Base-by-base conservation (phyloP, 2,113 vertebrate species). In the Salvelinus alpinus region DNA sequence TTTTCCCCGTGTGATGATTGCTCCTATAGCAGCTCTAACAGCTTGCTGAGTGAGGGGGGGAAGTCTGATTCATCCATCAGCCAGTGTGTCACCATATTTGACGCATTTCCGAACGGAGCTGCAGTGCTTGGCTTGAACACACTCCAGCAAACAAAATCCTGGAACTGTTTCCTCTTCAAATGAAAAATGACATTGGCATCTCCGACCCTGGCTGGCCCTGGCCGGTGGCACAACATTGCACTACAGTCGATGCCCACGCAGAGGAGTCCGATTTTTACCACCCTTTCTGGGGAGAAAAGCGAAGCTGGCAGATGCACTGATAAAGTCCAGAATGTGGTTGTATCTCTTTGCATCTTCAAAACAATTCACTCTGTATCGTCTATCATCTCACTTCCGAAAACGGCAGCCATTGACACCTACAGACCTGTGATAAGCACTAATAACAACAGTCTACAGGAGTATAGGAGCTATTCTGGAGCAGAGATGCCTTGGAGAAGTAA, bases 351-450 rank as follows among this genome's bases (percentile, higher is more conserved):
- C 8, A 44, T 9, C 38, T 44, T 44, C 8, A 44, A 44, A 44
- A 44, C 38, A 44, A 44, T 44, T 44, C 38, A 38, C 38, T 44
- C 38, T 44, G 38, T 38, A 54, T 59, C 22, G 59, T 31, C 77
- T 57, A 57, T 66, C 54, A 60, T 64, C 77, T 80, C 73, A 73
- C 74, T 80, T 72, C 77, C 20, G 12, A 78, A 80, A 71, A 70
- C 69, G 60, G 34, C 67, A 74, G 64, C 79, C 68, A 29, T 9
- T 44, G 8, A 9, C 38, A 44, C 64, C 65, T 29, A 69, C 57
- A 29, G 72, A 75, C 25, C 31, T 70, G 75, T 24, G 74, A 71
- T 72, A 76, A 80, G 79, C 20, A 72, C 81, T 80, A 78, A 82
- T 71, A 84, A 69, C 44, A 22, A 80, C 77, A 48, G 8, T 2